Evolutionary conservation across 92 coral and sea anemone genomes (phyloP).

Genomic region (Porites divaricata): DNA sequence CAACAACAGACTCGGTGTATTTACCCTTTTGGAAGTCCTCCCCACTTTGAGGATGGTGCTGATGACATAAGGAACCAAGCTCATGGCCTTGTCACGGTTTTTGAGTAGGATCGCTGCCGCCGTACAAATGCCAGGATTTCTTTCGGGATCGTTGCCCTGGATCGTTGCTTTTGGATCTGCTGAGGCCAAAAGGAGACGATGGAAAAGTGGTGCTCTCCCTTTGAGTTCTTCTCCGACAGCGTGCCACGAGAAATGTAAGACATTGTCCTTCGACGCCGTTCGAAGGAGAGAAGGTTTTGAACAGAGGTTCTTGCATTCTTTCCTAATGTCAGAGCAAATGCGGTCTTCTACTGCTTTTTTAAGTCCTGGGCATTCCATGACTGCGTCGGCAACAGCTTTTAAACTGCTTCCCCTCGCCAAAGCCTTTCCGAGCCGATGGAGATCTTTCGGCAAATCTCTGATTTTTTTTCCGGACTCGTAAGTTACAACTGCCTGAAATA

Average conservation of each 20-base stretch:
- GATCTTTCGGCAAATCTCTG: constrained; percentile 28
- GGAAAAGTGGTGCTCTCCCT: constrained; percentile 18
- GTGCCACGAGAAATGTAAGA: too few species aligned
- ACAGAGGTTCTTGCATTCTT: constrained; percentile 37
- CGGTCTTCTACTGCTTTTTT: constrained; percentile 11
- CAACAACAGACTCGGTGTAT: too few species aligned
- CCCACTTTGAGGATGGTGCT: constrained; percentile 36
- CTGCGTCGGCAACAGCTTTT: constrained; percentile 41
- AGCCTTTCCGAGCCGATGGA: constrained; percentile 48
- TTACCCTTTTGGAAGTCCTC: constrained; percentile 43
- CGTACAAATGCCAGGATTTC: constrained; percentile 13
- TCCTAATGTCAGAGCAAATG: not conserved
- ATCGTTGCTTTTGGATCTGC: not conserved
- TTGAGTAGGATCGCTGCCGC: constrained; percentile 48
- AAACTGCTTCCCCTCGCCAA: constrained; percentile 35
- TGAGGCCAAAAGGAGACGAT: constrained; percentile 9
- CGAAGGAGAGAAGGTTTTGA: constrained; percentile 32
- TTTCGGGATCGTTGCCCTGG: not conserved
- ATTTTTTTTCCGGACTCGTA: constrained; percentile 9
- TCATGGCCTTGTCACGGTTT: constrained; percentile 41
- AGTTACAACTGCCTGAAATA: not conserved
- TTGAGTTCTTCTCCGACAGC: constrained; percentile 26
- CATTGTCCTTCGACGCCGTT: constrained; percentile 31
- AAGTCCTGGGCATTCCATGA: constrained; percentile 28
- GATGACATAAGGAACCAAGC: constrained; percentile 52